Base-by-base conservation (phyloP, 2,113 vertebrate species). In the Rutilus rutilus region DNA sequence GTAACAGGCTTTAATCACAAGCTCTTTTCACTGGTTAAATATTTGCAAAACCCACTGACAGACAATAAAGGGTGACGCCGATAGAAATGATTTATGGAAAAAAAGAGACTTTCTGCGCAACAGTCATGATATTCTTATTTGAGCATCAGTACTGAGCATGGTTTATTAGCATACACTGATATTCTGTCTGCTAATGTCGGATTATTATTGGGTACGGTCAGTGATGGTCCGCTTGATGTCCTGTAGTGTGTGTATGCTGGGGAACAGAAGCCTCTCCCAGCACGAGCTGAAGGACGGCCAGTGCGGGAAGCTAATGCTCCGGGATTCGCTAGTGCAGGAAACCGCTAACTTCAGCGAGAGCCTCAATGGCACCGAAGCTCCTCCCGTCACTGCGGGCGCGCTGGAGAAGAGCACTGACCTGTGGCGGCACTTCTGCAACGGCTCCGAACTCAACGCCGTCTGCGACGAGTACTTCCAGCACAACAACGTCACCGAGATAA, bases 241-340 rank as follows among this genome's bases (percentile, higher is more conserved):
- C 64, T 65, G 2, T 89, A 96, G 97, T 1, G 96, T 98, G 74
- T 98, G 97, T 89, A 95, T 97, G 94, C 91, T 98, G 90, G 97
- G 97, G 7, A 97, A 98, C 87, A 92, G 96, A 15, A 96, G 95
- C 0, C 94, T 98, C 76, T 96, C 93, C 42, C 91, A 90, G 47
- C 95, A 96, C 5, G 90, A 93, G 9, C 82, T 97, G 2, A 54
- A 86, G 0, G 93, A 93, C 1, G 0, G 10, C 10, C 71, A 45
- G 0, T 94, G 92, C 90, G 92, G 79, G 1, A 98, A 97, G 21
- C 27, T 23, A 88, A 95, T 92, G 0, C 0, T 88, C 14, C n/a
- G 21, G 6, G 87, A 76, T 0, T 25, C 2, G 4, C 6, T 6
- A 60, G 33, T 0, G 93, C 91, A 64, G 25, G 88, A 88, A 7